Evolutionary conservation across 2,797 vertebrate species (phyloP).

Genomic region (Triplophysa yarkandensis): DNA sequence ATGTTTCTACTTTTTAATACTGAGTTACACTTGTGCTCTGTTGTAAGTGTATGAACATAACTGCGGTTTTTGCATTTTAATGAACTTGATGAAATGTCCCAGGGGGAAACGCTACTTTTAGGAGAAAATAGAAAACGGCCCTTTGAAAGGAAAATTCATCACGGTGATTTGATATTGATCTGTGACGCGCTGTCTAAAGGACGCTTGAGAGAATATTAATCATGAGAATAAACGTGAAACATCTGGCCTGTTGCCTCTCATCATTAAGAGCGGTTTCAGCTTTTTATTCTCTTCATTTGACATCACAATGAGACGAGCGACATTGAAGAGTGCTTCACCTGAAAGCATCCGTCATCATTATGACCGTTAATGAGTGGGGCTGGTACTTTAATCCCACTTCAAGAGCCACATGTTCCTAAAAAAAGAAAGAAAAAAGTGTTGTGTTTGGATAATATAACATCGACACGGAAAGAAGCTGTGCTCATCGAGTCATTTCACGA

Average conservation of each 20-base stretch:
- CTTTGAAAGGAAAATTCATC: constrained; percentile 45
- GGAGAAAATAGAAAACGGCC: constrained; percentile 36
- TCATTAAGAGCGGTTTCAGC: constrained; percentile 7
- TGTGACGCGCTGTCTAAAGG: constrained; percentile 33
- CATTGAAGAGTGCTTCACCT: constrained; percentile 20
- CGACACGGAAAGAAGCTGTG: not conserved
- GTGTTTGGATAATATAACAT: not conserved
- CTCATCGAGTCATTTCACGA: not conserved
- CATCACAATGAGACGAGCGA: constrained; percentile 27
- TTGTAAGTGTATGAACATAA: too few relatives aligned
- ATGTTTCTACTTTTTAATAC: not conserved
- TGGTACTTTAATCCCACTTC: constrained; percentile 4
- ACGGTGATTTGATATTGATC: constrained; percentile 50
- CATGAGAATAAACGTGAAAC: constrained; percentile 42
- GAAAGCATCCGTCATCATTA: constrained; percentile 34
- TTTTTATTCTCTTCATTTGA: constrained; percentile 37
- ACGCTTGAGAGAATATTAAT: constrained; percentile 50
- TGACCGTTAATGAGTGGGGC: not conserved
- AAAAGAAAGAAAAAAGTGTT: not conserved
- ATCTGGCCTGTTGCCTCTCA: constrained; percentile 16
- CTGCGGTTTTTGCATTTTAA: not conserved
- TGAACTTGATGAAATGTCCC: not conserved
- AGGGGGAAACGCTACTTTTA: constrained; percentile 5
- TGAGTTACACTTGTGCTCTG: not conserved
- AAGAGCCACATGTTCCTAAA: not conserved